Conservation (phyloP, 2,888 invertebrate genomes). For the Dicroscelio sp. region DNA sequence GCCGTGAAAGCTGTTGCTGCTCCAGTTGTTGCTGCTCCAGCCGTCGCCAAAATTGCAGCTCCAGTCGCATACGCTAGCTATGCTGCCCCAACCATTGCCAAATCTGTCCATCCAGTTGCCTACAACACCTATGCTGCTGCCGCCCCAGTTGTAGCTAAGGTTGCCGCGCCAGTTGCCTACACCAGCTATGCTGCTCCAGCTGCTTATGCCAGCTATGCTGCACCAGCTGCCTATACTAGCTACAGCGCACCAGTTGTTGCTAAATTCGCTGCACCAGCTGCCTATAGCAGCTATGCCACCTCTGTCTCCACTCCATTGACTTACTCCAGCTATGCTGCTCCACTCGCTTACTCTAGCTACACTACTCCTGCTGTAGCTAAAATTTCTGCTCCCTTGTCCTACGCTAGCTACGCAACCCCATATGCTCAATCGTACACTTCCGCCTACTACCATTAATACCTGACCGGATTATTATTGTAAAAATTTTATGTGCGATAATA, state of each 20-base stretch:
- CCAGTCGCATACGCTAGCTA: too few species aligned
- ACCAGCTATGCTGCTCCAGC: conserved; percentile 31
- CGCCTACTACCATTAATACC: too few species aligned
- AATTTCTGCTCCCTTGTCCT: too few species aligned
- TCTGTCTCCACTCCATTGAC: too few species aligned
- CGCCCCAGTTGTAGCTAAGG: conserved; percentile 8
- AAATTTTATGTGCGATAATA: too few species aligned
- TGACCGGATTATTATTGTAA: too few species aligned
- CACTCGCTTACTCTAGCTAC: not conserved
- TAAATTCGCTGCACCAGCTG: not conserved
- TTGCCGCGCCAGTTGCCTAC: conserved; percentile 27
- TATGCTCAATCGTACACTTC: too few species aligned
- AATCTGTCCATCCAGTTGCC: conserved; percentile 25
- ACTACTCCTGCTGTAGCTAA: too few species aligned
- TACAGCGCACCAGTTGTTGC: conserved; percentile 16
- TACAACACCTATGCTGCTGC: not conserved
- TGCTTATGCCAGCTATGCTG: not conserved
- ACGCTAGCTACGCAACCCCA: too few species aligned
- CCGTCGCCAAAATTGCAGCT: too few species aligned
- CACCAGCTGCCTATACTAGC: not conserved
- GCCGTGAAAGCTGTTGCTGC: conserved; percentile 45
- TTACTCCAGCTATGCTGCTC: conserved; percentile 20
- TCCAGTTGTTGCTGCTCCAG: conserved; percentile 87
- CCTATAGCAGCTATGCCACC: conserved; percentile 16
- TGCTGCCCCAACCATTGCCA: conserved; percentile 12